Evolutionary conservation across 2,888 invertebrate species (phyloP).

Genomic region (Lepas anatifera): DNA sequence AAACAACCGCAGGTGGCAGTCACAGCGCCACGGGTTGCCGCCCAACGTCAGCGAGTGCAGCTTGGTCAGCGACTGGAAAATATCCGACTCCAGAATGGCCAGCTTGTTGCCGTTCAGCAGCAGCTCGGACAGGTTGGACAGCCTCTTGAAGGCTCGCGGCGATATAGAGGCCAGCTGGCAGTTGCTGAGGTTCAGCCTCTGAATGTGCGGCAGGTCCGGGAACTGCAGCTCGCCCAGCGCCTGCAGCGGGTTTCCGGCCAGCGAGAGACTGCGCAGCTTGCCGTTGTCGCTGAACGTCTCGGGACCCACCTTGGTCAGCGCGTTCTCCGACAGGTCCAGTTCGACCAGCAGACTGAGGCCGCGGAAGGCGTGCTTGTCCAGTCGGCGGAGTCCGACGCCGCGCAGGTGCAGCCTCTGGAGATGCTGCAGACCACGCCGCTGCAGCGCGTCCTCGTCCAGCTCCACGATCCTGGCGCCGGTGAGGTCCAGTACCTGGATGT

Average conservation of each 20-base stretch:
- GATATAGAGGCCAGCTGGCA: slow-evolving; percentile 65
- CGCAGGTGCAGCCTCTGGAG: slow-evolving; percentile 69
- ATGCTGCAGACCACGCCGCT: slow-evolving; percentile 56
- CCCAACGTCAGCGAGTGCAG: slow-evolving; percentile 68
- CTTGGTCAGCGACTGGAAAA: slow-evolving; percentile 57
- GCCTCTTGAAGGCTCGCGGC: slow-evolving; percentile 59
- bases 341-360: slow-evolving; percentile 74
- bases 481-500: slow-evolving; percentile 74
- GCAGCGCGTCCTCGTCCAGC: slow-evolving; percentile 41
- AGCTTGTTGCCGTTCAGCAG: slow-evolving; percentile 67
- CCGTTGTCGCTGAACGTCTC: slow-evolving; percentile 71
- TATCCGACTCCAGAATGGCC: slow-evolving; percentile 51
- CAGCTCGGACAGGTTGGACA: slow-evolving; percentile 31
- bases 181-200: slow-evolving; percentile 63
- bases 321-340: slow-evolving; percentile 72
- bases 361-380: slow-evolving; percentile 72
- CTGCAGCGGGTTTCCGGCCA: slow-evolving; percentile 70
- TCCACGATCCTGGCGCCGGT: slow-evolving; percentile 64
- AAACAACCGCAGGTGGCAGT: slow-evolving; percentile 70
- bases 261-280: slow-evolving; percentile 57
- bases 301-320: slow-evolving; percentile 49
- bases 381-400: slow-evolving; percentile 57
- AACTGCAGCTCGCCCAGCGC: slow-evolving; percentile 63
- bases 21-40: slow-evolving; percentile 81
- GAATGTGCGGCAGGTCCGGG: slow-evolving; percentile 63